Evolutionary conservation across 2,113 vertebrate genomes (phyloP).

Genomic region (Clupea harengus): DNA sequence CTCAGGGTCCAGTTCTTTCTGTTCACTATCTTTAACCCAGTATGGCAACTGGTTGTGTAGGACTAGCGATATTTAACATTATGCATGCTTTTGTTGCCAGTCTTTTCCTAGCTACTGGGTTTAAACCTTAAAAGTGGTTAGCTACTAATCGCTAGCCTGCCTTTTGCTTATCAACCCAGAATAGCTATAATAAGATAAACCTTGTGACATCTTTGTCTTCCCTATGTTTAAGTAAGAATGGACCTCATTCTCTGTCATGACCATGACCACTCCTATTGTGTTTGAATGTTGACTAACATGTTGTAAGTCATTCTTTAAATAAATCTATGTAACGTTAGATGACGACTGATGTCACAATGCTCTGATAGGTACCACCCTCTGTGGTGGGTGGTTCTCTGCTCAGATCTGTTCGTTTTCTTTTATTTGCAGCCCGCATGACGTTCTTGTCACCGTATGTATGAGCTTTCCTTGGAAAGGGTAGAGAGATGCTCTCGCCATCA

Average conservation of each 20-base stretch:
- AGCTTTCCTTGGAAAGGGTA: constrained; percentile 36
- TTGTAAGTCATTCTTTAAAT: not conserved
- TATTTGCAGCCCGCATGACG: not conserved
- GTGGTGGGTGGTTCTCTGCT: not conserved
- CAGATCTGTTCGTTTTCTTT: not conserved
- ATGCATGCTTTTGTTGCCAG: not conserved
- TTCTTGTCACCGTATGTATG: constrained; percentile 32
- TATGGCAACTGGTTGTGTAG: too few relatives aligned
- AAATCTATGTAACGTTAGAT: not conserved
- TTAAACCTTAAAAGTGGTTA: not conserved
- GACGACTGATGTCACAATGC: not conserved
- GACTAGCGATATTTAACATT: not conserved
- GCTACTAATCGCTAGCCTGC: not conserved
- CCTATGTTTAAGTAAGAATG: not conserved
- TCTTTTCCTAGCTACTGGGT: not conserved
- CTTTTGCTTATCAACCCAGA: not conserved
- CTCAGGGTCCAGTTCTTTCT: not conserved
- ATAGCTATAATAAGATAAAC: not conserved
- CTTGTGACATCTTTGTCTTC: not conserved
- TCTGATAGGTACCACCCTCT: not conserved
- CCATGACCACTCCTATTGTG: not conserved
- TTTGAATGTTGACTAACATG: not conserved
- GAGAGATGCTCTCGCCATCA: constrained; percentile 72
- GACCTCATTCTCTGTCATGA: not conserved
- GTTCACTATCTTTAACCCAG: too few relatives aligned